Base-by-base conservation (phyloP, 2,888 invertebrate genomes). In the Timema cristinae region DNA sequence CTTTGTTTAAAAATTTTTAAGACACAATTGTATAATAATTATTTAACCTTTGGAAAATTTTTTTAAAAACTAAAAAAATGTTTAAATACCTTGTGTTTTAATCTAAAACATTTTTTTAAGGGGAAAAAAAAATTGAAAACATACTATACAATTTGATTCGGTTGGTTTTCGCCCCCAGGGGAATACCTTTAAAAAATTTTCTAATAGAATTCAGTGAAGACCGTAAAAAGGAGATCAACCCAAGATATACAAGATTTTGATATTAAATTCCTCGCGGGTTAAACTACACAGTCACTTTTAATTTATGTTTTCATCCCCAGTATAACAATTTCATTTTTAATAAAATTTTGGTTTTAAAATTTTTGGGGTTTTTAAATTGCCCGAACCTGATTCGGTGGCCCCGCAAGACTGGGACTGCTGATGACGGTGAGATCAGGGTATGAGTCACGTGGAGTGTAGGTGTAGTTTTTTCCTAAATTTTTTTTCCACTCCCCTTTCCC, bases 151-250 rank as follows among this genome's bases (percentile, higher is more conserved):
- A 83, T 75, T 89, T 77, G 81, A 86, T 15, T 86, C 89, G 71
- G 85, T 89, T 32, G 92, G 92, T 93, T 79, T 86, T 92, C 7
- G 92, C 92, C 0, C 89, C 91, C 93, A 93, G 82, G 69, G 93
- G 93, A 0, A 80, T 91, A 0, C 86, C 90, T 63, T 80, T 88
- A 76, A 85, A 88, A 78, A 85, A 93, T 77, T 87, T 92, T 78
- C 85, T 85, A 5, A 82, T 89, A 77, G 86, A 88, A 78, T 82
- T 88, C 74, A 86, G 85, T 6, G 79, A 84, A 2, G 81, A 82
- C 67, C 83, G 85, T 77, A 77, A 86, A 6, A 81, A 84, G 50
- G 79, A 81, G 70, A 81, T 82, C 52, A 78, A 80, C 0, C 76
- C 80, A 10, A 80, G 8, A 78, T 83, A 16, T 81, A 78, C 72